A percentile compares a stretch with the other conserved stretches of the same genome.
Conservation (phyloP, 1,140 invertebrate genomes). For the Cotesia glomerata region DNA sequence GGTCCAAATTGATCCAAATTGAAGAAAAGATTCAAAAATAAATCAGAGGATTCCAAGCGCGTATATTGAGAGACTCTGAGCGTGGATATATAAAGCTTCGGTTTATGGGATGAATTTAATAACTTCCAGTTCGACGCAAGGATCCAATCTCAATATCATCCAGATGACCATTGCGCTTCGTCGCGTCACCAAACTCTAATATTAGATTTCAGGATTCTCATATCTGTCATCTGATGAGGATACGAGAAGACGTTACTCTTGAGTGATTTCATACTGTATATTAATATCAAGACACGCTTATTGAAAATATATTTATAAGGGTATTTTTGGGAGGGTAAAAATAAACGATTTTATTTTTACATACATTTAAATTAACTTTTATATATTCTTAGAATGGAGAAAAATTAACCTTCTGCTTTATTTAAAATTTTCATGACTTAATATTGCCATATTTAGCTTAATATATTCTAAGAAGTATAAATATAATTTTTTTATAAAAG, state of each 20-base stretch:
- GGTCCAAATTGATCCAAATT: background rate
- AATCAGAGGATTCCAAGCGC: too few relatives aligned
- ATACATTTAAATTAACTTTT: too few relatives aligned
- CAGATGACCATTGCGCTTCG: conserved; percentile 61
- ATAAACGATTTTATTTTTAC: background rate
- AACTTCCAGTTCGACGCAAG: conserved; percentile 59
- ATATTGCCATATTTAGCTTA: too few relatives aligned
- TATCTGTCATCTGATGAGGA: conserved; percentile 43
- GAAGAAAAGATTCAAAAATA: background rate
- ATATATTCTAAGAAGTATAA: too few relatives aligned
- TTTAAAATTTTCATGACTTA: too few relatives aligned
- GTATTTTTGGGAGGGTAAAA: background rate
- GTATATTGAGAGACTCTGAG: too few relatives aligned
- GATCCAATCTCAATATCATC: conserved; percentile 63
- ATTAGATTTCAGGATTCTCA: conserved; percentile 60
- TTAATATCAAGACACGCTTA: background rate
- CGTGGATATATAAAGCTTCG: conserved; percentile 34
- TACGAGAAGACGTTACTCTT: background rate
- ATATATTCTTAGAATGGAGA: too few relatives aligned
- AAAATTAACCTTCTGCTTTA: too few relatives aligned
- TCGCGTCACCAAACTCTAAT: conserved; percentile 58
- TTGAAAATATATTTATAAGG: background rate
- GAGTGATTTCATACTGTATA: background rate
- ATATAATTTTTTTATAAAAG: too few relatives aligned
- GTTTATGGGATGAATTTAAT: conserved; percentile 57